Base-by-base conservation (phyloP, 2,113 vertebrate species). In the Oceanodroma tethys region DNA sequence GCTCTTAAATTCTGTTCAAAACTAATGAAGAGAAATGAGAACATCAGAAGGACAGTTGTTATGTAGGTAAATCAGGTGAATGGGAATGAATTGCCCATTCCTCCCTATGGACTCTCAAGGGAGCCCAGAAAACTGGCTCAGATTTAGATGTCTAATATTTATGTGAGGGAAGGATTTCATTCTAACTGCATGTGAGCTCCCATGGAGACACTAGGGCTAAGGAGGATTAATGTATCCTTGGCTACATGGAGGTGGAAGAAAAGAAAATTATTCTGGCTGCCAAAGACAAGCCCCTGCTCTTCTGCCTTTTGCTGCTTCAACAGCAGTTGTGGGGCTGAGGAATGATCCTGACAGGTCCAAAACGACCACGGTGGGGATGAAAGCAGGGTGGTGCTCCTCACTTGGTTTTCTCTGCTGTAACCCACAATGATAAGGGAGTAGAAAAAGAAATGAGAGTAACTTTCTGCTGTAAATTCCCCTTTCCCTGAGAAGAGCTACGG, bases 281-380 rank as follows among this genome's bases (percentile, higher is more conserved):
- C 45, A 30, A 18, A 53, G 63, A 13, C 32, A 22, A 27, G 32
- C 4, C 40, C 21, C 11, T 2, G 27, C 40, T 71, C 72, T 11
- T 45, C 67, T 75, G 67, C 48, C 16, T 16, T 25, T 6, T 32
- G 30, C 66, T 59, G 30, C 60, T n/a, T 26, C 50, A 6, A 1
- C 55, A 43, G 40, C 23, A 40, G 40, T 7, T 7, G 7, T 6
- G 36, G 42, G 50, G 68, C 45, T 22, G 34, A 26, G 75, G n/a
- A 55, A 11, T 0, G 30, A 12, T 11, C n/a, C 34, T 6, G 16
- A 1, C 5, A 6, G 27, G 29, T 8, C 5, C 36, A 16, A 27
- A 50, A 16, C 7, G 15, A 12, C 32, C 34, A 1, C 1, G 2
- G 8, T 3, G 32, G 32, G 34, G 19, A 7, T 13, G 53, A 21